Conservation (phyloP, 2,797 vertebrate genomes). For the Ambastaia sidthimunki region DNA sequence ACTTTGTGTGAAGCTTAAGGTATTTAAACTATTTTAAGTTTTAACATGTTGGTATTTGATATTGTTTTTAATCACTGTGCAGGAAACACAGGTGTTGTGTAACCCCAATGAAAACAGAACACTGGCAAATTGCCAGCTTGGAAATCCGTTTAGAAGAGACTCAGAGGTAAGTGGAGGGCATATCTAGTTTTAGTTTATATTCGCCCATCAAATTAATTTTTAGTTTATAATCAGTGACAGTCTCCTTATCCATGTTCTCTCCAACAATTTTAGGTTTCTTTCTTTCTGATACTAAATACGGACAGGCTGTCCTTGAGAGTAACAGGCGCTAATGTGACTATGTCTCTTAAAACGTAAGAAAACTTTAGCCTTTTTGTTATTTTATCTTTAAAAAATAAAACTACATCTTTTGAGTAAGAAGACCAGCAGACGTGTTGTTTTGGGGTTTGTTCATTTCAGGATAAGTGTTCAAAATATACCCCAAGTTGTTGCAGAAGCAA, state of each 20-base stretch:
- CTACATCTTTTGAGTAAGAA: not conserved
- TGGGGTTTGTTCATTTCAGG: constrained; percentile 66
- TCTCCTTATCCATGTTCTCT: constrained; percentile 1
- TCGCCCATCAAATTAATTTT: not conserved
- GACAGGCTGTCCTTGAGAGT: constrained; percentile 84
- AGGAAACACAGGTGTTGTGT: constrained; percentile 82
- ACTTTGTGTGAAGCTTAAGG: not conserved
- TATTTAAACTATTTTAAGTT: not conserved
- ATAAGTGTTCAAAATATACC: constrained; percentile 86
- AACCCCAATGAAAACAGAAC: constrained; percentile 85
- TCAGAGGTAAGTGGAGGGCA: constrained; percentile 78
- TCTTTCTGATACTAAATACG: constrained; percentile 86
- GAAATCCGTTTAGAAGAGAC: constrained; percentile 90
- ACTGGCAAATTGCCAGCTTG: constrained; percentile 84
- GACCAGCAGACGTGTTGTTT: constrained; percentile 35
- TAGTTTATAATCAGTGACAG: not conserved
- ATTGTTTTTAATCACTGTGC: constrained; percentile 34
- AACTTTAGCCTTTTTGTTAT: not conserved
- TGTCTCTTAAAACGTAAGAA: constrained; percentile 88
- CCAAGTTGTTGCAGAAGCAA: constrained; percentile 80
- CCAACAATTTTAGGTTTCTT: constrained; percentile 79
- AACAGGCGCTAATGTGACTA: constrained; percentile 80
- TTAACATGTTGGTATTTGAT: not conserved
- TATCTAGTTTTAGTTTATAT: not conserved
- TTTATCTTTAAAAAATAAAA: not conserved